phyloP scores from a whole-genome alignment of 2,113 vertebrate genomes.

The human region GRCh38 chr1:53587501-53588000 shows the following conservation, averaged over 20 bases:
- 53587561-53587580: slow-evolving; percentile 43
- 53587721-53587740: background rate
- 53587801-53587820: background rate
- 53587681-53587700: background rate
- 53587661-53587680: background rate
- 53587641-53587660: background rate
- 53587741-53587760: background rate
- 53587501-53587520: slow-evolving; percentile 69
- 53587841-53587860: background rate
- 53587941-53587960: background rate
- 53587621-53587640: background rate
- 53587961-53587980: background rate
- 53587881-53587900: background rate
- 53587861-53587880: background rate
- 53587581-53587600: background rate
- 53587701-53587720: background rate
- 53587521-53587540: slow-evolving; percentile 58
- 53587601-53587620: background rate
- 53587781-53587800: background rate
- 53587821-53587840: background rate
- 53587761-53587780: background rate
- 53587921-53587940: background rate
- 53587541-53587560: slow-evolving; percentile 54
- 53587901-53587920: background rate
- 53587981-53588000: background rate